Percentiles rank a stretch among this genome's conserved stretches.
Evolutionary conservation across 1,140 invertebrate genomes (phyloP).

Genomic region (Asbolus verrucosus): DNA sequence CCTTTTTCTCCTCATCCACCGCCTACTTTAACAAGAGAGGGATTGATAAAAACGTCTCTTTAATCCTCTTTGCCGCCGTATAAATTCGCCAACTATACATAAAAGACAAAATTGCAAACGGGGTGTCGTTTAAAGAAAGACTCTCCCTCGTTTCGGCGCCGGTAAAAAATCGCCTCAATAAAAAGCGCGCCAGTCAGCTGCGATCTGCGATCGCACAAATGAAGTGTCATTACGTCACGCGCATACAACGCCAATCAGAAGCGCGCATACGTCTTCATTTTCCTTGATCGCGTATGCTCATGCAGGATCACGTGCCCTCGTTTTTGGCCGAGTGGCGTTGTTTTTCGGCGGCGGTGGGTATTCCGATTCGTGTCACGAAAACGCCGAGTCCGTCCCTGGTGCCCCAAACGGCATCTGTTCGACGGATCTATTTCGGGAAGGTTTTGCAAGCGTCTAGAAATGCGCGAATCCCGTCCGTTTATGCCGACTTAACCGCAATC

Average conservation of each 20-base stretch:
- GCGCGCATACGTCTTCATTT: constrained; percentile 4
- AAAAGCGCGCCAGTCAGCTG: constrained; percentile 3
- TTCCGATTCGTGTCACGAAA: background rate
- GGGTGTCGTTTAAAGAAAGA: background rate
- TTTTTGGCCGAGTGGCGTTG: too few species aligned
- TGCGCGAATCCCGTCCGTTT: constrained; percentile 32
- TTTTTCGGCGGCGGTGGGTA: too few species aligned
- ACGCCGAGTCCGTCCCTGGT: background rate
- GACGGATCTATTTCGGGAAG: constrained; percentile 27
- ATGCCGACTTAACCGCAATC: constrained; percentile 27
- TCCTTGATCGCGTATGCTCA: background rate
- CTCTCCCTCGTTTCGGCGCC: background rate
- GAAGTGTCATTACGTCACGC: constrained; percentile 6
- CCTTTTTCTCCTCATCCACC: background rate
- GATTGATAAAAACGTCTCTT: constrained; percentile 27
- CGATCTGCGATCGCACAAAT: constrained; percentile 3
- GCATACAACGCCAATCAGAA: background rate
- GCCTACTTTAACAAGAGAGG: background rate
- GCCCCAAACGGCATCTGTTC: constrained; percentile 3
- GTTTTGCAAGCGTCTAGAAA: constrained; percentile 42
- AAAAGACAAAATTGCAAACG: constrained; percentile 26
- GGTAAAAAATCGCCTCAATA: constrained; percentile 4
- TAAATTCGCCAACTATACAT: constrained; percentile 30
- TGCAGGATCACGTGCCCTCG: background rate
- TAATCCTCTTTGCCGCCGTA: constrained; percentile 23